Percentiles rank a stretch among this genome's conserved stretches.
Conservation (phyloP, 2,888 invertebrate species). For the Neoascia interrupta region DNA sequence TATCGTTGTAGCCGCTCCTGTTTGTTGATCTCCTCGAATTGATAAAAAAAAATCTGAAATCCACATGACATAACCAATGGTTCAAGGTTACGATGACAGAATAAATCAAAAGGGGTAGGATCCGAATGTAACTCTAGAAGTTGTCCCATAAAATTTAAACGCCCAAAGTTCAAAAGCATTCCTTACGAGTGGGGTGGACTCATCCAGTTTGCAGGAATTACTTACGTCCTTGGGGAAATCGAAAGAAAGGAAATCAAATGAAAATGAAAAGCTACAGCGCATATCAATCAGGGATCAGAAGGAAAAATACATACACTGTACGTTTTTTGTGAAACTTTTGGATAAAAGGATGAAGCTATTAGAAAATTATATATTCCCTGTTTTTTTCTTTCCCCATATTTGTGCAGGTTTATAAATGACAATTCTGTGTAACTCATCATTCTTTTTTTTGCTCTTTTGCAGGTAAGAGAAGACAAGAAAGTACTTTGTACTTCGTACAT, state of each 20-base stretch:
- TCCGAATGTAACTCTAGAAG: constrained; percentile 1
- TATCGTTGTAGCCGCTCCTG: too few species aligned
- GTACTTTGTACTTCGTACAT: too few species aligned
- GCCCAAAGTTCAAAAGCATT: constrained; percentile 12
- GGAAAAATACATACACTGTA: too few species aligned
- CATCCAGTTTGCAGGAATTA: background rate
- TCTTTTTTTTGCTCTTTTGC: too few species aligned
- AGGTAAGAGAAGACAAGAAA: too few species aligned
- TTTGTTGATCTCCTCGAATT: too few species aligned
- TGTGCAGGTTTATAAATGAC: too few species aligned
- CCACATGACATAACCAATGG: too few species aligned
- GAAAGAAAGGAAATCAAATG: background rate
- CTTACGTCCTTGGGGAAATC: background rate
- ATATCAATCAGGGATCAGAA: constrained; percentile 15
- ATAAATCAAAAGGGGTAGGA: constrained; percentile 21
- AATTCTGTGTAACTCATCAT: too few species aligned
- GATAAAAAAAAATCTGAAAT: too few species aligned
- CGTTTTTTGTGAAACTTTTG: background rate
- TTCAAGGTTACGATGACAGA: too few species aligned
- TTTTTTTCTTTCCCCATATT: too few species aligned
- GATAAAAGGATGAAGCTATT: constrained; percentile 5
- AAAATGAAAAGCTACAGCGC: background rate
- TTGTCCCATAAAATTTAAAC: constrained; percentile 23
- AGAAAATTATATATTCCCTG: constrained; percentile 11
- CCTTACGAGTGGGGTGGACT: background rate